Evolutionary conservation across 2,113 vertebrate species (phyloP), one percentile per base, ranked within the genome.

Genomic region (Rafetus swinhoei): DNA sequence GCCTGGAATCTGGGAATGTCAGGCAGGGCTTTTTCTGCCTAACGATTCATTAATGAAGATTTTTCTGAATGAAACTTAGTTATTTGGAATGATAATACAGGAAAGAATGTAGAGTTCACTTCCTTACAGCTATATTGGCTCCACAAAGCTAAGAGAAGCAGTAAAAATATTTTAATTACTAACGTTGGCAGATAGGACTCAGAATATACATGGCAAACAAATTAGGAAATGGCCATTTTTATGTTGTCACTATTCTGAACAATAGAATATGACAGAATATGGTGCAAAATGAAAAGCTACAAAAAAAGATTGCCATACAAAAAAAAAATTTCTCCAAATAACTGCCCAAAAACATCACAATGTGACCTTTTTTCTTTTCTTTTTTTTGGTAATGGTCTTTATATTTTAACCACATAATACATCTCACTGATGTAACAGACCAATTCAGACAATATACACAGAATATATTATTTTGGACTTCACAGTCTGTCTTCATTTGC

Each of bases 51-150:
- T 91, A 93, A 85, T 82, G 62, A 84, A 25, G 45, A 94, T 89
- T 89, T 92, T 74, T 84, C 18, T 8, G 92, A 88, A 89, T 50
- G 56, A 84, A 55, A 87, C 14, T 81, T 74, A 69, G 18, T 60
- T 87, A 57, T 87, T 93, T 95, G 82, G 88, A 35, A 74, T 86
- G 84, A 81, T 9, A n/a, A 72, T 76, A 87, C 86, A 88, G 77
- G 57, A 87, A 25, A 93, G 91, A n/a, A 79, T 55, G n/a, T 32
- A 87, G 7, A 87, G 90, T 90, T 90, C 52, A 52, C 84, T 81
- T 18, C 94, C 10, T 45, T 10, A 9, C 18, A 76, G n/a, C 12
- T 76, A 24, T 24, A 22, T 45, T 39, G 72, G 72, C 45, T 21
- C 21, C 5, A 9, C 39, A 65, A 3, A 82, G 29, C 39, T 90